Base-by-base conservation (phyloP, 2,797 vertebrate species). In the Sciurus vulgaris region DNA sequence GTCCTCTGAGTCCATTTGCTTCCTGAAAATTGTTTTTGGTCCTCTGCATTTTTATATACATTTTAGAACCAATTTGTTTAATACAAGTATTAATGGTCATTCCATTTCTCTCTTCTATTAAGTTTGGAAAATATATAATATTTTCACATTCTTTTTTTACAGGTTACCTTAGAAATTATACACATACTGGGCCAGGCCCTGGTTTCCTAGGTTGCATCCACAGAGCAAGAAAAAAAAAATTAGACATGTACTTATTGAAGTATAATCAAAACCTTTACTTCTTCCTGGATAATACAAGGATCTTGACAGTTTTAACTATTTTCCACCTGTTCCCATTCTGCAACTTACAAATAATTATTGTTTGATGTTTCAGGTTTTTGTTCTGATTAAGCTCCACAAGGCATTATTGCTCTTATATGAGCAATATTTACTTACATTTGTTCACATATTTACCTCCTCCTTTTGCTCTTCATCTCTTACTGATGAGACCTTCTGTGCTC, bases 101-200 rank as follows among this genome's bases (percentile, higher is more conserved):
- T 86, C 51, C 20, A 73, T 63, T 69, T 91, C 30, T 26, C 14
- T 28, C 22, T 61, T 88, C n/a, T 83, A 61, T 67, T 67, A 49
- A 49, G 26, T 65, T 30, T 76, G 47, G 49, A 89, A 92, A 90
- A 89, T 24, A 88, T 7, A 84, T 2, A 74, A 56, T 74, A 20
- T 67, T 94, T 93, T 24, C 63, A 35, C 61, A 44, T 41, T 92
- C 6, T 28, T 49, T 49, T 89, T 95, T 86, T 83, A 84, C 8
- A 76, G 44, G 41, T 20, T 89, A 91, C 69, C 51, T 95, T 63
- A 72, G 76, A 89, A 93, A 92, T 83, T 54, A 93, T 54, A 77
- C 11, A 83, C 35, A 76, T 22, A 63, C 22, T 73, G 41, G 33
- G 41, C 9, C 61, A 38, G 54, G 22, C 14, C 15, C 33, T 67